These are phyloP conservation scores for Idaea straminata DNA, from an alignment of 2,888 invertebrate species.

Conservation along the genomic window DNA sequence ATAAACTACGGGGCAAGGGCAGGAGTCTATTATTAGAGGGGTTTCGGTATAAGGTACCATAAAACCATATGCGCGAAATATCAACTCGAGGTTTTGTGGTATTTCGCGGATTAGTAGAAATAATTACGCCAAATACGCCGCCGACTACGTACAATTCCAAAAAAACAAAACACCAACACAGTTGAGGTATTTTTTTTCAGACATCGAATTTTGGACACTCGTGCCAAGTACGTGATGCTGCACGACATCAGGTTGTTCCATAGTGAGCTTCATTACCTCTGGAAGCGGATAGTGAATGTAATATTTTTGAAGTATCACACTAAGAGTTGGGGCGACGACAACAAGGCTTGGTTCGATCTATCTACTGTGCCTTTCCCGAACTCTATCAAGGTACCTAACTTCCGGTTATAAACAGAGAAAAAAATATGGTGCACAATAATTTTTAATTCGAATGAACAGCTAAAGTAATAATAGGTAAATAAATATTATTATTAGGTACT, in stretches of 20 bases:
- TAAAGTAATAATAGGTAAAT: neutral
- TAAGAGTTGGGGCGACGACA: conserved; percentile 42
- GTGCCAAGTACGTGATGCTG: conserved; percentile 85
- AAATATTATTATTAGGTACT: too few species aligned
- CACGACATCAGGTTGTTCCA: conserved; percentile 85
- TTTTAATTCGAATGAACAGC: neutral
- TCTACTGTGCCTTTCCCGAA: conserved; percentile 88
- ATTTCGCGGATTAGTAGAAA: too few species aligned
- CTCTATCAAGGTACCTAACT: conserved; percentile 55
- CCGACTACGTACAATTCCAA: too few species aligned
- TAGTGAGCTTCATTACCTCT: conserved; percentile 84
- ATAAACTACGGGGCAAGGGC: too few species aligned
- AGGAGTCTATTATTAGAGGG: too few species aligned
- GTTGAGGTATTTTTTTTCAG: conserved; percentile 50
- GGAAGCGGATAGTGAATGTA: conserved; percentile 88
- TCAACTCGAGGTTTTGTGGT: too few species aligned
- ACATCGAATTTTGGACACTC: conserved; percentile 84
- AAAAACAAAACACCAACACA: too few species aligned
- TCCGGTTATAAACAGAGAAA: conserved; percentile 12
- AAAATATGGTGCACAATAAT: too few species aligned
- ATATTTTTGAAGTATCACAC: conserved; percentile 83
- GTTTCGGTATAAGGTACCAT: too few species aligned
- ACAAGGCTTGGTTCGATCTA: conserved; percentile 83
- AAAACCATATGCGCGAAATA: too few species aligned
- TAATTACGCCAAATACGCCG: too few species aligned